Percentiles rank a stretch among this genome's conserved stretches.
Evolutionary conservation across 2,888 invertebrate species (phyloP).

Genomic region (Sphinx pinastri): DNA sequence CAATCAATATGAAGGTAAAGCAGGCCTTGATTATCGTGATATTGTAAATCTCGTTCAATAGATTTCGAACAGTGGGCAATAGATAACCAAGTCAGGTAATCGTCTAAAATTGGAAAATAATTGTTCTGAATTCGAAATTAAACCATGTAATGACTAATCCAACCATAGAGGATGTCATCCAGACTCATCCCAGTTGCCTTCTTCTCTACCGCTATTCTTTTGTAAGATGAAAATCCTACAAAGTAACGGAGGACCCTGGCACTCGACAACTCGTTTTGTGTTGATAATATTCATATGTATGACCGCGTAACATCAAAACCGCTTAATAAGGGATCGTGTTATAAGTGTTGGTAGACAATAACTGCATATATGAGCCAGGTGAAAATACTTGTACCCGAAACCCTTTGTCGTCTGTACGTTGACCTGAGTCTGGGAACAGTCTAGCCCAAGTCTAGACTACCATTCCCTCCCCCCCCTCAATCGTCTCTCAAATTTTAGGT

Average conservation of each 20-base stretch:
- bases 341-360: slow-evolving; percentile 3
- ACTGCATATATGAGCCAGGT: slow-evolving; percentile 2
- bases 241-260: neutral
- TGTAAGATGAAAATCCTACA: neutral
- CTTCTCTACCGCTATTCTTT: neutral
- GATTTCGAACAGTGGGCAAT: neutral
- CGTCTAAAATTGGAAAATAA: neutral
- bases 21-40: neutral
- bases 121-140: neutral
- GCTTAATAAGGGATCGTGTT: neutral
- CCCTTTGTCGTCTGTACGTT: slow-evolving; percentile 62
- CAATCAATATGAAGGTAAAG: slow-evolving; percentile 7
- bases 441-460: slow-evolving; percentile 51
- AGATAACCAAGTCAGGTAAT: too few relatives aligned
- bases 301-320: neutral
- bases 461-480: slow-evolving; percentile 28
- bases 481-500: slow-evolving; percentile 5
- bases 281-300: too few relatives aligned
- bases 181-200: too few relatives aligned
- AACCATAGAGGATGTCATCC: too few relatives aligned
- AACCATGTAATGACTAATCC: too few relatives aligned
- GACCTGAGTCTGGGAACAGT: slow-evolving; percentile 62
- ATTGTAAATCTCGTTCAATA: neutral
- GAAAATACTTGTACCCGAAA: slow-evolving; percentile 15
- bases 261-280: too few relatives aligned